These are phyloP conservation scores for Lymantria monacha DNA, from an alignment of 2,888 invertebrate species.

Conservation along the genomic window DNA sequence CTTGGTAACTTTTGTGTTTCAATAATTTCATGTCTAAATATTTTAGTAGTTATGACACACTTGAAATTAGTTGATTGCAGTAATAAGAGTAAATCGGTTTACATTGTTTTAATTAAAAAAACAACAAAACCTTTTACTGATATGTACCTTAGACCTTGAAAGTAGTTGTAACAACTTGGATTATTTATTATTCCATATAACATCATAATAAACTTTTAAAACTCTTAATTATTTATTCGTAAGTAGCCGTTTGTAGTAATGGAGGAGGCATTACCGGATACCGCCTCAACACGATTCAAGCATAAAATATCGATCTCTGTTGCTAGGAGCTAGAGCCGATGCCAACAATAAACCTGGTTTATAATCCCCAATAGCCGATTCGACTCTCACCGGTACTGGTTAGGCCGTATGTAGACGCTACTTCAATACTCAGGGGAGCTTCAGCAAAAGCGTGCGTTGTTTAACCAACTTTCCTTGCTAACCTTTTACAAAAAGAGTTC, in stretches of 20 bases:
- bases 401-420: slow-evolving; percentile 21
- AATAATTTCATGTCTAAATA: no score
- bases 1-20: no score
- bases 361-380: slow-evolving; percentile 52
- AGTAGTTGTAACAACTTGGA: background rate
- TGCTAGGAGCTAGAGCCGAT: slow-evolving; percentile 49
- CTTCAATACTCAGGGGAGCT: slow-evolving; percentile 28
- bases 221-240: background rate
- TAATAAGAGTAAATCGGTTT: no score
- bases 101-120: no score
- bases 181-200: background rate
- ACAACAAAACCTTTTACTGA: no score
- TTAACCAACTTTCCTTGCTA: slow-evolving; percentile 27
- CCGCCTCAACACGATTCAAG: slow-evolving; percentile 31
- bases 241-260: background rate
- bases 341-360: slow-evolving; percentile 63
- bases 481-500: slow-evolving; percentile 13
- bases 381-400: slow-evolving; percentile 42
- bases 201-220: background rate
- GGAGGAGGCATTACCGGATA: background rate
- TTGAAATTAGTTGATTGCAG: no score
- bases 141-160: background rate
- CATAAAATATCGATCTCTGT: slow-evolving; percentile 54
- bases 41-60: no score
- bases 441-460: slow-evolving; percentile 20